Evolutionary conservation across 2,888 invertebrate genomes (phyloP).

Genomic region (Drosophila peninsularis): DNA sequence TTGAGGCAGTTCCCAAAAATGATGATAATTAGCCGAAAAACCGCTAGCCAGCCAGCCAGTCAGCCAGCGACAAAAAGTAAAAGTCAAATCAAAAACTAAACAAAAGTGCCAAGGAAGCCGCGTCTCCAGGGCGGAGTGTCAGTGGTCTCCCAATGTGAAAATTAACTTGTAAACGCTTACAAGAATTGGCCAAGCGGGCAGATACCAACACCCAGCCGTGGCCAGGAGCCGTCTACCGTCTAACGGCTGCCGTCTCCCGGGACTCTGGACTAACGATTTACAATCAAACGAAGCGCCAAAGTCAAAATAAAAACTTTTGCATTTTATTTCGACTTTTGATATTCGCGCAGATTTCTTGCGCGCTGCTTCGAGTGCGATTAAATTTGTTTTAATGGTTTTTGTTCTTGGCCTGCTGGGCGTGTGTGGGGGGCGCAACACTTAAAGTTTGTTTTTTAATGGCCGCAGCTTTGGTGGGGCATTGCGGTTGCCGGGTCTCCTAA

Average conservation of each 20-base stretch:
- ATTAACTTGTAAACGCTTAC: constrained; percentile 81
- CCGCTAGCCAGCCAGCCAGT: constrained; percentile 18
- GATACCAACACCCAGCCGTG: constrained; percentile 28
- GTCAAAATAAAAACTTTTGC: constrained; percentile 77
- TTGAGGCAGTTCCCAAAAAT: constrained; percentile 78
- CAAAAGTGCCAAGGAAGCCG: constrained; percentile 63
- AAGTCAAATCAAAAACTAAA: constrained; percentile 81
- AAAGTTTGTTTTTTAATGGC: constrained; percentile 74
- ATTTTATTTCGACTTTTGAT: constrained; percentile 78
- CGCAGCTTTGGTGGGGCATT: constrained; percentile 41
- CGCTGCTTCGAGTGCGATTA: constrained; percentile 83
- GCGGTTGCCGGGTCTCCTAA: constrained; percentile 50
- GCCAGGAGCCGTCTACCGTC: constrained; percentile 19
- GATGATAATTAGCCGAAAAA: constrained; percentile 81
- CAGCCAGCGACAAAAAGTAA: constrained; percentile 60
- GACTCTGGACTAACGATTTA: constrained; percentile 80
- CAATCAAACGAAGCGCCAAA: constrained; percentile 74
- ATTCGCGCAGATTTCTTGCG: constrained; percentile 68
- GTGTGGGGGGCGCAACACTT: constrained; percentile 45
- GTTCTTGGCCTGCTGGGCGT: constrained; percentile 32
- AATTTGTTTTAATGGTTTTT: constrained; percentile 85
- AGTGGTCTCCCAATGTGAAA: constrained; percentile 78
- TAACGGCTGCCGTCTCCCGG: constrained; percentile 57
- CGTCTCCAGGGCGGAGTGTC: constrained; percentile 38
- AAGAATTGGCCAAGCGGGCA: constrained; percentile 13